Evolutionary conservation across 2,797 vertebrate genomes (phyloP), one percentile per base, ranked within the genome.

Genomic region (Bovichtus diacanthus): DNA sequence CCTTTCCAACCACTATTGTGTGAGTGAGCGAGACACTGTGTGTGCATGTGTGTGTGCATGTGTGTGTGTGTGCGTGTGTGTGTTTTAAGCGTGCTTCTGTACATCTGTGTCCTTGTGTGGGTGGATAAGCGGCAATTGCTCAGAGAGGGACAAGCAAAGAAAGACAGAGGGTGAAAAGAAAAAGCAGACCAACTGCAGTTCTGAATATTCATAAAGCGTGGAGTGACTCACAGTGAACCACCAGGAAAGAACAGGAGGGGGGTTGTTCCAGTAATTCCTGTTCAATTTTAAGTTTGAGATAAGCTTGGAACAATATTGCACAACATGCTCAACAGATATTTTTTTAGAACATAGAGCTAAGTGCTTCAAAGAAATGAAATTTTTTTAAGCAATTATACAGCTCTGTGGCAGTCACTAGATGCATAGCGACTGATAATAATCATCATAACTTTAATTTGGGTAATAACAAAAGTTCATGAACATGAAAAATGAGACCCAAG

Each of bases 111-210:
- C 74, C 68, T 76, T 19, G 81, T 86, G 90, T 91, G 89, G 92
- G 93, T 88, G 92, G 90, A 76, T 83, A 90, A 88, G 90, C 66
- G 87, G 83, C 88, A 82, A 90, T 71, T 90, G 74, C 87, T 90
- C 79, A 80, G 81, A 78, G 68, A 85, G 54, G 68, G 82, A 85
- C 82, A 81, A 89, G 74, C 71, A 78, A 81, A 83, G 85, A 88
- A 89, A 90, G 86, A 88, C 73, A 74, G 89, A 74, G 80, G 76
- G 50, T 63, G 67, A 78, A 91, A 91, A 92, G 82, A 93, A 91
- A 82, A 83, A 89, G 78, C 62, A 82, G 82, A 86, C 85, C 59
- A 70, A 85, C 71, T 59, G 81, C 66, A 29, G 47, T 12, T n/a
- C 59, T 92, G 89, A 92, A 93, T 93, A 92, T 93, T 90, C 82